Evolutionary conservation across 2,888 invertebrate species (phyloP).

Genomic region (Nasonovia ribisnigri): DNA sequence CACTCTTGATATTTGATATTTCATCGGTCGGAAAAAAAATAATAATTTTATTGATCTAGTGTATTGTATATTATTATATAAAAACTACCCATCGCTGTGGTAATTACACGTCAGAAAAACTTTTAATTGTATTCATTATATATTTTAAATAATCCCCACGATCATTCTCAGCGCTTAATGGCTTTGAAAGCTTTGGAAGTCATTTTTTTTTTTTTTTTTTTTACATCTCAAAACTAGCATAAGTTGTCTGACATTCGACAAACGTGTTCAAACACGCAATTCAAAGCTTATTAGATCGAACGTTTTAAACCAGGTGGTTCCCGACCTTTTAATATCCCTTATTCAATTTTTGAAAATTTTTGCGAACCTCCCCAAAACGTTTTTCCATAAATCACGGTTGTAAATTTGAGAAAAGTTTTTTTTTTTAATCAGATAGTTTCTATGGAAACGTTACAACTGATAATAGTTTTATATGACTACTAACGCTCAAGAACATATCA

Average conservation of each 20-base stretch:
- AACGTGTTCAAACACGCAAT: neutral
- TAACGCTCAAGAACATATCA: no score
- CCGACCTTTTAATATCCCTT: neutral
- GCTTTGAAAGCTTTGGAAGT: neutral
- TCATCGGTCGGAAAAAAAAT: no score
- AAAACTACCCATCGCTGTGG: neutral
- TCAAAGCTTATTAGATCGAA: neutral
- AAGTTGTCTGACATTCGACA: neutral
- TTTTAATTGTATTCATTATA: neutral
- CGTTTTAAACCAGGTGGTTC: neutral
- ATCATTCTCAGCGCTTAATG: neutral
- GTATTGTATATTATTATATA: no score
- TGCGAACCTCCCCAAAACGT: neutral
- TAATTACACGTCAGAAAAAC: neutral
- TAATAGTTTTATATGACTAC: no score
- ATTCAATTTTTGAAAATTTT: neutral
- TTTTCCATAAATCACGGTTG: neutral
- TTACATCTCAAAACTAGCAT: neutral
- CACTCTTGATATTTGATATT: no score
- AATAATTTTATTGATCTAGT: no score
- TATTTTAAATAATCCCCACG: neutral
- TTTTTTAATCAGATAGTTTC: neutral
- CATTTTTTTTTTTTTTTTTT: neutral
- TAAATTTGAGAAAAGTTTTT: neutral
- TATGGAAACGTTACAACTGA: neutral